Percentiles rank a stretch among this genome's conserved stretches.
Conservation (phyloP, 2,113 vertebrate genomes). For the Syngnathus typhle region DNA sequence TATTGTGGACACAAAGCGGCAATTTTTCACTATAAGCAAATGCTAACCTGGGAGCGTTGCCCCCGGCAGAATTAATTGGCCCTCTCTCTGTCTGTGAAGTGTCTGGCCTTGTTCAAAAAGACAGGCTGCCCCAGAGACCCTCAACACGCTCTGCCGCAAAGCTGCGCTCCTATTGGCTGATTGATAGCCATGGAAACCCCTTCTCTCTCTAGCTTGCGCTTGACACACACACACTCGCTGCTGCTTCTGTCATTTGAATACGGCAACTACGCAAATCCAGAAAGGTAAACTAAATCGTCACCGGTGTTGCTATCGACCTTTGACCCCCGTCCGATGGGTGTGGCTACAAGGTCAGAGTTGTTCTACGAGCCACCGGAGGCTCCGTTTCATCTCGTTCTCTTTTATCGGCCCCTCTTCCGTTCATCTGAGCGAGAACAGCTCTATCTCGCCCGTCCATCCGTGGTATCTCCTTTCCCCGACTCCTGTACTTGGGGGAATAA, state of each 20-base stretch:
- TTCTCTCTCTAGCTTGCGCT: conserved; percentile 44
- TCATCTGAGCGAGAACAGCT: conserved; percentile 49
- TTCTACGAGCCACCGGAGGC: conserved; percentile 44
- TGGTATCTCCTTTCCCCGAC: conserved; percentile 63
- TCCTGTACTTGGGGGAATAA: conserved; percentile 65
- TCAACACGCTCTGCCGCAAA: conserved; percentile 43
- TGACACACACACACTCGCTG: not conserved
- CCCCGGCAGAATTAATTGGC: conserved; percentile 76
- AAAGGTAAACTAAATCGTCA: conserved; percentile 7
- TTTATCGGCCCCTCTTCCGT: conserved; percentile 49
- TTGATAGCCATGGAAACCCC: conserved; percentile 68
- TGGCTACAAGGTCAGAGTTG: conserved; percentile 38
- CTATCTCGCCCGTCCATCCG: conserved; percentile 60
- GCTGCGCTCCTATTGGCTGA: conserved; percentile 58
- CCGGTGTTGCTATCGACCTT: conserved; percentile 11
- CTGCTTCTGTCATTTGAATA: not conserved
- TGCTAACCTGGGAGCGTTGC: conserved; percentile 71
- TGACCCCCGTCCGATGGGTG: conserved; percentile 17
- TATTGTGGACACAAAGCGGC: conserved; percentile 67
- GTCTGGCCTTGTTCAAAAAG: conserved; percentile 74
- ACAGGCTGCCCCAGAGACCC: conserved; percentile 68
- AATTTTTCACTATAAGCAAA: conserved; percentile 78
- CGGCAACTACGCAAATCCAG: not conserved
- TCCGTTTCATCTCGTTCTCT: conserved; percentile 34
- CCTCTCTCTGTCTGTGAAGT: conserved; percentile 73